Evolutionary conservation across 1,140 invertebrate species (phyloP), one percentile per base, ranked within the genome.

Genomic region (Drosophila ficusphila): DNA sequence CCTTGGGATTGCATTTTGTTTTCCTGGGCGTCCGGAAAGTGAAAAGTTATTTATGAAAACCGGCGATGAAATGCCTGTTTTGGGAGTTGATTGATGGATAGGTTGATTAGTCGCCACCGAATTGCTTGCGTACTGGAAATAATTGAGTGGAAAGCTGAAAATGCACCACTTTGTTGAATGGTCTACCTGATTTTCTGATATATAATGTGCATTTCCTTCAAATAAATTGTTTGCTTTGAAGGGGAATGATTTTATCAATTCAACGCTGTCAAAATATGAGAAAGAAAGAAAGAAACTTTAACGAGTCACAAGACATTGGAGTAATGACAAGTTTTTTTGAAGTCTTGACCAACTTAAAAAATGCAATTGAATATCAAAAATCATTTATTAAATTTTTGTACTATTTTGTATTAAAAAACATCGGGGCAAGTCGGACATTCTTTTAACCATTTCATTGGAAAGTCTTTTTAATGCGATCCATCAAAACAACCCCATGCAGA

Each of bases 61-160:
- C 82, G 62, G 64, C 79, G 71, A 48, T 79, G 76, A 85, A 79
- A 56, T 62, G 61, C 39, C 27, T 42, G 29, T 67, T 61, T 42
- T 19, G 29, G 54, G 62, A 42, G 36, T 47, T 54, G 49, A 39
- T 65, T 78, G 79, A 69, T 77, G 60, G 47, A 74, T 68, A 41
- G 27, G 54, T 62, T 53, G 79, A 82, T 81, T 82, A 73, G 68
- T 47, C 7, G 39, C 53, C 56, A 56, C 44, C 51, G 53, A 61
- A 76, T 48, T 68, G 61, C 54, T 44, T 11, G 51, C 31, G 41
- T 25, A 33, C 39, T 34, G 33, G 27, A 31, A 51, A 62, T 81
- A 81, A 81, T 81, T 79, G 76, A 58, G 48, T 79, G 76, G 78
- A 81, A 79, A 79, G 78, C 72, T 53, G 72, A 46, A 76, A 83